Conservation (phyloP, 1,140 invertebrate genomes). For the Danaus plexippus region DNA sequence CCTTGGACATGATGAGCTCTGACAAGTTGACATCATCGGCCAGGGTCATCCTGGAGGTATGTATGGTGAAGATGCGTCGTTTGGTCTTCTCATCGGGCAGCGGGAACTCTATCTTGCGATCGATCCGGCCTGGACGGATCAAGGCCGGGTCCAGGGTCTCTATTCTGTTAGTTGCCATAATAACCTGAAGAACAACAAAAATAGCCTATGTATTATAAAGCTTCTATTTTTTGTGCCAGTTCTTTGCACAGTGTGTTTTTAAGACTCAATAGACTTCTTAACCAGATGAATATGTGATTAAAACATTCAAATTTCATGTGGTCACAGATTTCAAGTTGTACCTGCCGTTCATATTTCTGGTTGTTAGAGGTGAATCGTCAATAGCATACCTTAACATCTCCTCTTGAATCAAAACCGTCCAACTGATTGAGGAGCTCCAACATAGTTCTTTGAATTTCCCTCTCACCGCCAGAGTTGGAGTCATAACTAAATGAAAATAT, state of each 20-base stretch:
- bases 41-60: constrained; percentile 98
- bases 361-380: too few relatives aligned
- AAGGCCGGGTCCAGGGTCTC: constrained; percentile 99
- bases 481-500: constrained; percentile 80
- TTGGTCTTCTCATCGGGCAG: constrained; percentile 99
- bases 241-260: too few relatives aligned
- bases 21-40: constrained; percentile 97
- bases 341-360: too few relatives aligned
- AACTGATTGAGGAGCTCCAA: constrained; percentile 98
- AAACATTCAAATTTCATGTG: too few relatives aligned
- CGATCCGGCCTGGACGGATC: constrained; percentile 98
- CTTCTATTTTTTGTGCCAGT: too few relatives aligned
- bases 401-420: constrained; percentile 97
- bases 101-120: constrained; percentile 99
- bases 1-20: constrained; percentile 99
- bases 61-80: constrained; percentile 97
- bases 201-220: too few relatives aligned
- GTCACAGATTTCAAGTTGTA: too few relatives aligned
- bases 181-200: constrained; percentile 76
- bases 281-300: too few relatives aligned
- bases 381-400: constrained; percentile 88
- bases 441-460: constrained; percentile 99
- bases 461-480: constrained; percentile 98
- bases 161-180: constrained; percentile 99
- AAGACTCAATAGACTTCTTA: too few relatives aligned